Conservation (phyloP, 2,797 vertebrate species). For the Acomys russatus region DNA sequence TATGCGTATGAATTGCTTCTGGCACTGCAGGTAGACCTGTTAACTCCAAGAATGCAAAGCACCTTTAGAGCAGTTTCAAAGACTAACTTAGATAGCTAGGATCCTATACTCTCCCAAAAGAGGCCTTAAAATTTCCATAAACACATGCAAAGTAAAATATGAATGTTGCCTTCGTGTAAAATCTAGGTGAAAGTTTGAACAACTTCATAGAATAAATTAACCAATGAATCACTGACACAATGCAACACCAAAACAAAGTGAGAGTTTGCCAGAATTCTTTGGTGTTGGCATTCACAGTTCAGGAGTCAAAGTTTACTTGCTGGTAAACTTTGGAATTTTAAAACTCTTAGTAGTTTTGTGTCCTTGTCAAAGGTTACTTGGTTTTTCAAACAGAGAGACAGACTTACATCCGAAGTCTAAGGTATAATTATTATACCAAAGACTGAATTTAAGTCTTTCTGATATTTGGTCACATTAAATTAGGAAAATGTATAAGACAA, state of each 20-base stretch:
- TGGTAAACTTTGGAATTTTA: neutral
- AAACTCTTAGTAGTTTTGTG: neutral
- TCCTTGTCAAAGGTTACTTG: neutral
- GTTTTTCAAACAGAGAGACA: constrained; percentile 17
- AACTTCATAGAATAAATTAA: neutral
- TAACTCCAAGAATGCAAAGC: neutral
- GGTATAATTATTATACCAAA: neutral
- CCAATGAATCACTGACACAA: neutral
- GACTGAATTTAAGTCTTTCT: neutral
- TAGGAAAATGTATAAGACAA: neutral
- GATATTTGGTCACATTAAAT: neutral
- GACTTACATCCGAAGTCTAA: neutral
- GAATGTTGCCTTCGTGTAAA: neutral
- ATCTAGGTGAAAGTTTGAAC: neutral
- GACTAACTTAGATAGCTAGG: neutral
- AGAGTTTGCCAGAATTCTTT: neutral
- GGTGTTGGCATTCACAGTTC: neutral
- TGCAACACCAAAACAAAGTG: neutral
- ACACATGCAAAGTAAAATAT: neutral
- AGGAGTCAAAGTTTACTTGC: neutral
- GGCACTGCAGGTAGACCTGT: neutral
- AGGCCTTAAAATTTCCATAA: neutral
- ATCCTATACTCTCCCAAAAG: neutral
- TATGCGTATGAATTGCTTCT: neutral
- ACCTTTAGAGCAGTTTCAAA: neutral